A percentile compares a stretch with the other conserved stretches of the same genome.
phyloP scores from a whole-genome alignment of 2,797 vertebrate genomes.

The Gambelia wislizenii region DNA sequence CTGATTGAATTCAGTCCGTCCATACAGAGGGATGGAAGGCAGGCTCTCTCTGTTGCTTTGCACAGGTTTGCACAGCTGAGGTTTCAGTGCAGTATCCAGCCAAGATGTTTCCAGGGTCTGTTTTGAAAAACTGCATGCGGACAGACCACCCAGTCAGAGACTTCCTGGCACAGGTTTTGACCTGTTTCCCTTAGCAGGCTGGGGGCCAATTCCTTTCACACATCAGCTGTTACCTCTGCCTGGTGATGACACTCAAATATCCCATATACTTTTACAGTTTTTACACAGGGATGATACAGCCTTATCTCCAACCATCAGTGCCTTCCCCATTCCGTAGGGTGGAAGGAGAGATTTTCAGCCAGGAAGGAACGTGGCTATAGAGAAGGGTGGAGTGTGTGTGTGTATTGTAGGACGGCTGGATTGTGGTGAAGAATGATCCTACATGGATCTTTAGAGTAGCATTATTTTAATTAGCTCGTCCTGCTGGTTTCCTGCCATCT shows the following conservation, averaged over 20 bases:
- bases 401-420: not conserved
- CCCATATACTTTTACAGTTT: not conserved
- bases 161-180: constrained; percentile 5
- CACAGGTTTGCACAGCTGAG: constrained; percentile 36
- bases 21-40: not conserved
- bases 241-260: not conserved
- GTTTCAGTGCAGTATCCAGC: constrained; percentile 1
- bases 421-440: not conserved
- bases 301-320: not conserved
- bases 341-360: not conserved
- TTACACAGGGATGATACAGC: not conserved
- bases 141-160: not conserved
- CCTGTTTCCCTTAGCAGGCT: not conserved
- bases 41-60: constrained; percentile 19
- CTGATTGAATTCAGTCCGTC: constrained; percentile 39
- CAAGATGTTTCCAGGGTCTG: constrained; percentile 15
- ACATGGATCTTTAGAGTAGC: not conserved
- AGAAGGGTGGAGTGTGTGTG: not conserved
- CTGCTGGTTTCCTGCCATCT: constrained; percentile 28
- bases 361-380: not conserved
- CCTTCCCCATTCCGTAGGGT: not conserved
- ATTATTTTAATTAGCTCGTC: constrained; percentile 28
- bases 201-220: not conserved
- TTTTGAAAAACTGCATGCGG: not conserved
- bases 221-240: not conserved